phyloP scores from a whole-genome alignment of 1,140 invertebrate genomes.

The Sitophilus oryzae region DNA sequence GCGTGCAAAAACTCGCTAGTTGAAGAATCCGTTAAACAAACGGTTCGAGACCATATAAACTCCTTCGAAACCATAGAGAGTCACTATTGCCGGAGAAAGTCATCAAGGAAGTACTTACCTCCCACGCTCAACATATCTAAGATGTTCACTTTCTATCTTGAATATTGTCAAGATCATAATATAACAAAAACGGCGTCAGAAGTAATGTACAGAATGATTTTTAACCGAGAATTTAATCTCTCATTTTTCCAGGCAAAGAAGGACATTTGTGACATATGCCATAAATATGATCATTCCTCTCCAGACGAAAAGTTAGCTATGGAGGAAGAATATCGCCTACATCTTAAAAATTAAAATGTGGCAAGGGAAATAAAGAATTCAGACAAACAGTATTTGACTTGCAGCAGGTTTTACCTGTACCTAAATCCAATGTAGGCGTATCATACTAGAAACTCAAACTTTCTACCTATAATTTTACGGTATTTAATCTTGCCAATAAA shows the following conservation, averaged over 20 bases:
- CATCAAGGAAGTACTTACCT: background rate
- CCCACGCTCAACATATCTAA: conserved; percentile 3
- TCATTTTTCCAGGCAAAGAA: conserved; percentile 16
- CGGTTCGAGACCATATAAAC: conserved; percentile 10
- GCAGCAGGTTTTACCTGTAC: too few relatives aligned
- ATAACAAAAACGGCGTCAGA: conserved; percentile 11
- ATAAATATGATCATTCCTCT: too few relatives aligned
- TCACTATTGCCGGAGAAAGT: background rate
- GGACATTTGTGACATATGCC: conserved; percentile 11
- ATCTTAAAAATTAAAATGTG: too few relatives aligned
- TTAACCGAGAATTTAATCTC: conserved; percentile 10
- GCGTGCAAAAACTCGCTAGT: conserved; percentile 13
- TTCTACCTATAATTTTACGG: too few relatives aligned
- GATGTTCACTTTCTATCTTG: background rate
- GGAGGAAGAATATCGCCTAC: too few relatives aligned
- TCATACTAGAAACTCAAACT: too few relatives aligned
- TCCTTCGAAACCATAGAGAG: conserved; percentile 7
- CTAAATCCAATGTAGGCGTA: too few relatives aligned
- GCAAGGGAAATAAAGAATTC: too few relatives aligned
- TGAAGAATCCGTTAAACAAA: conserved; percentile 5
- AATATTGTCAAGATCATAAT: conserved; percentile 6
- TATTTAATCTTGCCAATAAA: too few relatives aligned
- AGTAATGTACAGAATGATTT: conserved; percentile 6
- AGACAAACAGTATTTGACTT: too few relatives aligned
- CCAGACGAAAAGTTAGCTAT: too few relatives aligned